Percentiles rank a stretch among this genome's conserved stretches.
Conservation (phyloP, 2,888 invertebrate genomes). For the Pammene fasciana region DNA sequence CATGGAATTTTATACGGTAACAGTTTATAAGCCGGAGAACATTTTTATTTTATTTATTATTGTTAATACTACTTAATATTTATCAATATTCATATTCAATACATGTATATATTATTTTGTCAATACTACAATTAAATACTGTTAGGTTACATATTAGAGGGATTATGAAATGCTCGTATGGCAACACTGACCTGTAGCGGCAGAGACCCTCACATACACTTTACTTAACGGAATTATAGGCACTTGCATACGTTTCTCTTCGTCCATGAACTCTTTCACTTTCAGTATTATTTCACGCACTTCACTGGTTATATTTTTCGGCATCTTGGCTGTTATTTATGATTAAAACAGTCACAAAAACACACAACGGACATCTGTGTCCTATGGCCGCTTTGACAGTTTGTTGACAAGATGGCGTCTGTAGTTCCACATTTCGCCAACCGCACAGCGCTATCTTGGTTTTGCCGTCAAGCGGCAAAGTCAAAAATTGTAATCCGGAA, state of each 20-base stretch:
- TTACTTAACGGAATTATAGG: conserved; percentile 78
- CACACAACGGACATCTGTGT: conserved; percentile 40
- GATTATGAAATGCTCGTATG: conserved; percentile 14
- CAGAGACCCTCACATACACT: conserved; percentile 76
- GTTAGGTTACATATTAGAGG: not conserved
- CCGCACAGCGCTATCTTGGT: conserved; percentile 42
- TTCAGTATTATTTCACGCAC: conserved; percentile 78
- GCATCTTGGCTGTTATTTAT: conserved; percentile 60
- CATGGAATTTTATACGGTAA: no score
- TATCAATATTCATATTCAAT: no score
- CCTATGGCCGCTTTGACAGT: conserved; percentile 39
- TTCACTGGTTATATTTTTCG: conserved; percentile 77
- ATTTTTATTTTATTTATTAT: no score
- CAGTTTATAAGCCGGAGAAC: no score
- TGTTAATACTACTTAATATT: no score
- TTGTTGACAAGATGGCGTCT: conserved; percentile 39
- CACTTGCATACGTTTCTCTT: conserved; percentile 79
- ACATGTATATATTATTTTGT: no score
- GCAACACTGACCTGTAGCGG: conserved; percentile 69
- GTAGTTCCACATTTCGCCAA: conserved; percentile 38
- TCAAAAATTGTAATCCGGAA: conserved; percentile 39
- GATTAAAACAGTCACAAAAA: conserved; percentile 42
- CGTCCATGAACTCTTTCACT: conserved; percentile 80
- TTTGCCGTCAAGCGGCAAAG: conserved; percentile 39
- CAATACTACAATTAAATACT: no score